Base-by-base conservation (phyloP, 2,797 vertebrate genomes). In the Clarias platycephalus region DNA sequence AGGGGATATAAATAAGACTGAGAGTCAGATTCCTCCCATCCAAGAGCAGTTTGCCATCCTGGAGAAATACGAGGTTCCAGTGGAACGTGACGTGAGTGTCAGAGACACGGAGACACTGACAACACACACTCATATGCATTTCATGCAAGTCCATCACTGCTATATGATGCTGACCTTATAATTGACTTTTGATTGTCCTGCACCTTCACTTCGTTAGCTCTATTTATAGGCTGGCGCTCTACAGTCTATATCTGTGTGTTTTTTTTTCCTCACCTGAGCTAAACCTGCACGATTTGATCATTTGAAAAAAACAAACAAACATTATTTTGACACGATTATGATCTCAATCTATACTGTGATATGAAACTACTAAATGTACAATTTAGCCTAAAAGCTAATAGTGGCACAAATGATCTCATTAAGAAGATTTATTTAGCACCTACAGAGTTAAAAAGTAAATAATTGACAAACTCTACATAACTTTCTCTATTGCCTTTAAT, bases 11-110 rank as follows among this genome's bases (percentile, higher is more conserved):
- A 90, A 91, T 49, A 92, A 87, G 82, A 92, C 90, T 0, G 95
- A 97, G 88, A 89, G 89, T 84, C 95, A 92, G 91, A 95, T 95
- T 88, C 90, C 91, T 15, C 94, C 95, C 83, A 94, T 96, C 84
- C 94, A 95, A 0, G 96, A 97, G 70, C 96, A 97, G 90, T 97
- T 97, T 88, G 87, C 94, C 88, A 95, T 97, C 81, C 93, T 97
- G 28, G 92, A 94, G 83, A 95, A 95, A 89, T 96, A 97, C 0
- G 96, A 97, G 77, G 95, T 97, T 86, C 83, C 91, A 0, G 92
- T 97, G 74, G 92, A 94, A 2, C 92, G 93, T 0, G 84, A 31
- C 31, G 96, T 97, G 91, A 94, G 95, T 87, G 31, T 63, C 34
- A 8, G 55, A 8, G 55, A n/a, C 71, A 4, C 77, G 66, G 78